A percentile compares a stretch with the other conserved stretches of the same genome.
phyloP scores from a whole-genome alignment of 2,797 vertebrate genomes.

The Lepidocolaptes lacrymiger region DNA sequence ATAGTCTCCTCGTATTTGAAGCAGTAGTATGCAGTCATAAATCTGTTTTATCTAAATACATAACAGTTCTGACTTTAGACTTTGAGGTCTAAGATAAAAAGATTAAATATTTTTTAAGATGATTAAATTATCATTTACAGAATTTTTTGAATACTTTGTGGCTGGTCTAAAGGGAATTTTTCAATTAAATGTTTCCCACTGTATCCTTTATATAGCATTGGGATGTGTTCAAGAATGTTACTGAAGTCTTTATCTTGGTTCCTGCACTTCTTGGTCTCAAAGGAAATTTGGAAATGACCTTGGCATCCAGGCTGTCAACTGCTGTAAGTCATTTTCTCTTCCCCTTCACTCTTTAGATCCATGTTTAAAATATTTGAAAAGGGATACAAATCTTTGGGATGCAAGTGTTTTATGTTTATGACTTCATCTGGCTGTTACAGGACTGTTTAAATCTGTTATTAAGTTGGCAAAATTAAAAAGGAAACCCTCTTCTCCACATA shows the following conservation, averaged over 20 bases:
- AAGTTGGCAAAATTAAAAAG: neutral
- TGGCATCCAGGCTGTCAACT: constrained; percentile 94
- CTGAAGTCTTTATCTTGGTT: constrained; percentile 97
- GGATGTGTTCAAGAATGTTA: constrained; percentile 93
- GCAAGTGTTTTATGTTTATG: neutral
- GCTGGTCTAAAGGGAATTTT: neutral
- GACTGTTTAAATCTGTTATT: neutral
- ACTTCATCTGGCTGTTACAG: neutral
- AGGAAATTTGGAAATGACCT: constrained; percentile 98
- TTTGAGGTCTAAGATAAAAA: neutral
- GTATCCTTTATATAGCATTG: constrained; percentile 85
- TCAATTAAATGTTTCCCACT: neutral
- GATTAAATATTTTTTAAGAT: neutral
- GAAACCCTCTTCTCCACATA: neutral
- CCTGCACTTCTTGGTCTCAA: constrained; percentile 96
- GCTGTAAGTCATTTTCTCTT: constrained; percentile 83
- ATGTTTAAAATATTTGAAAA: neutral
- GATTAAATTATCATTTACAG: neutral
- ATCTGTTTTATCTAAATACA: neutral
- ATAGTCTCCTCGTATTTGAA: neutral
- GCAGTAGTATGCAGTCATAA: neutral
- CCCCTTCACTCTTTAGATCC: neutral
- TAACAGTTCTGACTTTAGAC: neutral
- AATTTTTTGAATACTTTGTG: neutral
- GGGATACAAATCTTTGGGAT: neutral